Conservation (phyloP, 2,888 invertebrate genomes). For the Cosmia trapezina region DNA sequence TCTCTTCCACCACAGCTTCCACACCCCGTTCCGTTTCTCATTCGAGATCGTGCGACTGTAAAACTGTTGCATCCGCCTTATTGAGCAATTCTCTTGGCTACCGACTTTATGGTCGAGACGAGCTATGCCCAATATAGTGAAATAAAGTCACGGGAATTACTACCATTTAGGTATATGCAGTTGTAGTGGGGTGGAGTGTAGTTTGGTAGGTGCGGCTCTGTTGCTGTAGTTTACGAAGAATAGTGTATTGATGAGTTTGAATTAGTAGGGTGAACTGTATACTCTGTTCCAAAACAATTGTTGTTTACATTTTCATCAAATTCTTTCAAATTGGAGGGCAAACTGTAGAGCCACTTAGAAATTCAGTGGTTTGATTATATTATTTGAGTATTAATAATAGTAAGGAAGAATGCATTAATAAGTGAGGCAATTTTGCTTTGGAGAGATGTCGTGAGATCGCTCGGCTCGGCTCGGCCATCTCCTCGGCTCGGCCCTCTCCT, state of each 20-base stretch:
- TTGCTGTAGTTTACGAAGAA: not conserved
- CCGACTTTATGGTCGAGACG: conserved; percentile 51
- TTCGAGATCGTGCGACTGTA: conserved; percentile 41
- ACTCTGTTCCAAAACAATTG: not conserved
- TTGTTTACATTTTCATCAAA: too few relatives aligned
- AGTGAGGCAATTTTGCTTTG: too few relatives aligned
- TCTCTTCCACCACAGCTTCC: too few relatives aligned
- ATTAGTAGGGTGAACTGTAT: not conserved
- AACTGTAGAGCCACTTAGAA: not conserved
- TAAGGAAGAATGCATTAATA: too few relatives aligned
- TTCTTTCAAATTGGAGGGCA: too few relatives aligned
- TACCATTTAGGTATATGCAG: conserved; percentile 34
- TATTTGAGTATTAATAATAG: too few relatives aligned
- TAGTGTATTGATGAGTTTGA: not conserved
- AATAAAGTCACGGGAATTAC: conserved; percentile 52
- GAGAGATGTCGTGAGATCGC: too few relatives aligned
- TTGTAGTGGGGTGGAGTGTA: not conserved
- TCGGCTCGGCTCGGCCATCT: too few relatives aligned
- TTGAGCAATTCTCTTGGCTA: conserved; percentile 61
- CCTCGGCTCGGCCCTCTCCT: too few relatives aligned
- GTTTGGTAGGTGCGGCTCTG: conserved; percentile 8
- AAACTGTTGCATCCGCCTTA: conserved; percentile 62
- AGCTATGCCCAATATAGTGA: conserved; percentile 44
- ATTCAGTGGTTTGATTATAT: too few relatives aligned
- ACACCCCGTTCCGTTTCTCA: conserved; percentile 51